Conservation (phyloP, 2,113 vertebrate genomes). For the Sinocyclocheilus rhinocerous region DNA sequence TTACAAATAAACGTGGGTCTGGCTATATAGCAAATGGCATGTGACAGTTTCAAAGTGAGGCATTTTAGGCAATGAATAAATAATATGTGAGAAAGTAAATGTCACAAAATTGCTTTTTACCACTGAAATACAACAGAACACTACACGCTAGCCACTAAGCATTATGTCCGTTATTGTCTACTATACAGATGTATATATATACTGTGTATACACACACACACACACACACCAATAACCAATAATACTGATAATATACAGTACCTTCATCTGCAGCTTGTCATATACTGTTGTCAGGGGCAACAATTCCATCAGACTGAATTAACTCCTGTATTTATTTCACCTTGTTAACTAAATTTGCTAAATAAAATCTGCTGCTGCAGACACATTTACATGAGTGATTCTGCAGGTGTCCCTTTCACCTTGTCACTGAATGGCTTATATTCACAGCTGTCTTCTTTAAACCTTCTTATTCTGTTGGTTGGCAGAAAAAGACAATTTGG, state of each 20-base stretch:
- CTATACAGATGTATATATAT: no score
- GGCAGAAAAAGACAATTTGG: neutral
- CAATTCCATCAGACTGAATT: neutral
- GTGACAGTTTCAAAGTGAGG: neutral
- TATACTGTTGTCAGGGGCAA: neutral
- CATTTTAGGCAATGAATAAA: conserved; percentile 1
- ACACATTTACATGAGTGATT: neutral
- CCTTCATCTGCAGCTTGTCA: neutral
- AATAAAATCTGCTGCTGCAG: neutral
- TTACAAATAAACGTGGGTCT: neutral
- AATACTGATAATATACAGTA: neutral
- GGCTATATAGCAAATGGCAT: neutral
- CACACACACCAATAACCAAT: no score
- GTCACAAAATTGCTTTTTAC: neutral
- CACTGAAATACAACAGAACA: neutral
- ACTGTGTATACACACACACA: no score
- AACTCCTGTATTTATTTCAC: neutral
- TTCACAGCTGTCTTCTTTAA: neutral
- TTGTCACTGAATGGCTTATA: neutral
- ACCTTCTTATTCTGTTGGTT: neutral
- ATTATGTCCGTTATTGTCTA: neutral
- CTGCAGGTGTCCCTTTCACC: neutral
- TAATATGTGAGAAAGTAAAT: conserved; percentile 12
- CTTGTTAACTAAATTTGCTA: neutral
- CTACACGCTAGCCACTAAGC: no score